Evolutionary conservation across 2,113 vertebrate genomes (phyloP), one percentile per base, ranked within the genome.

Genomic region (Pelodiscus sinensis): DNA sequence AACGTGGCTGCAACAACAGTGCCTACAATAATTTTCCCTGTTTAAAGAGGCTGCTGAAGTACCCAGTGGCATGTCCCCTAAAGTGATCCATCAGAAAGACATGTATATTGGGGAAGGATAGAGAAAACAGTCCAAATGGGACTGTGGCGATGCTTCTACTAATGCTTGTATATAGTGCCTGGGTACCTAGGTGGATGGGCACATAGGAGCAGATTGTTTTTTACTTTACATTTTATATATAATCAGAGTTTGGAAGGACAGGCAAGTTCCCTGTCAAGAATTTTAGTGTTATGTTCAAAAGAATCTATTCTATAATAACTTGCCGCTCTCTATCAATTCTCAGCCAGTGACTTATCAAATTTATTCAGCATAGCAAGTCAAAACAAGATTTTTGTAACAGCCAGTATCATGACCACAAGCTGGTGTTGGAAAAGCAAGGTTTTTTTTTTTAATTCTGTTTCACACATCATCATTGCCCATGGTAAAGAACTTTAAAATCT

Each of bases 341-440:
- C 68, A 88, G 90, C 0, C 1, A 92, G 85, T 24, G 88, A 80
- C 82, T 92, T 95, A 91, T 96, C 94, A 97, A 79, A 86, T 90
- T 87, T 94, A 81, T 92, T 94, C 93, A 89, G 80, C 56, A 15
- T 81, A 96, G 52, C 73, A 84, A 94, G 90, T 92, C 81, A 84
- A 88, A 88, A 92, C 73, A 93, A 2, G 87, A 68, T 73, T 88
- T 93, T 95, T 24, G 15, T 57, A 84, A 75, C 73, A 82, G 88
- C 35, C 27, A 38, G 44, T 35, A 65, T 90, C 82, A 62, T 62
- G 91, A 79, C 35, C 80, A 94, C 31, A 8, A 2, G 0, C 62
- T 90, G 84, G 54, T 92, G 78, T 90, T 93, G 82, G 91, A 88
- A 94, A 94, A 94, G 94, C 75, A 83, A 92, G 82, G 84, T 55